Percentiles rank a stretch among this genome's conserved stretches.
These are phyloP conservation scores for Ursus arctos DNA, from an alignment of 2,113 vertebrate genomes.

Conservation along the genomic window DNA sequence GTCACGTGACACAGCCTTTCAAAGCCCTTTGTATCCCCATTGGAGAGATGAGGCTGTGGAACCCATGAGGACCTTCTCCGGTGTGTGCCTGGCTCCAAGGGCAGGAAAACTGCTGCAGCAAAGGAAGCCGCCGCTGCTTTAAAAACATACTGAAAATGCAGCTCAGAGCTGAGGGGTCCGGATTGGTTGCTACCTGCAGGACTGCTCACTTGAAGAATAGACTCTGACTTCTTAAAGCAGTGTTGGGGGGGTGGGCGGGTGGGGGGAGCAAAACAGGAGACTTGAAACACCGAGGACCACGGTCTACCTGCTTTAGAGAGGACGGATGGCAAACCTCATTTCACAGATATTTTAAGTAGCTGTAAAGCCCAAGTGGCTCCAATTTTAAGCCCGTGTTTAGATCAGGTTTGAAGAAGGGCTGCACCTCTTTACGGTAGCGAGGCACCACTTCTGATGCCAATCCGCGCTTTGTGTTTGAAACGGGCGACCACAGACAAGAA, in stretches of 20 bases:
- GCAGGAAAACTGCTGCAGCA: background rate
- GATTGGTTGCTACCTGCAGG: background rate
- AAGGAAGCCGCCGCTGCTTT: background rate
- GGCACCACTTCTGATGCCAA: conserved; percentile 71
- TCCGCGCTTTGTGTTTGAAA: conserved; percentile 77
- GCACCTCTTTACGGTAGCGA: conserved; percentile 44
- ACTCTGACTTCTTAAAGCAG: background rate
- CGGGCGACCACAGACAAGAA: conserved; percentile 73
- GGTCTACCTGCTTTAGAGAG: conserved; percentile 74
- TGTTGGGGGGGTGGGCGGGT: background rate
- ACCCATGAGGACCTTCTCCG: background rate
- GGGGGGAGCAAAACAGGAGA: background rate
- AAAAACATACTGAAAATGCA: background rate
- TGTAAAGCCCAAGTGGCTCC: conserved; percentile 80
- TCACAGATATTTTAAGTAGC: conserved; percentile 73
- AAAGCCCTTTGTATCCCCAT: conserved; percentile 79
- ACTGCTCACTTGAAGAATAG: conserved; percentile 12
- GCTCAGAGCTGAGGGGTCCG: background rate
- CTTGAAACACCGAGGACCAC: conserved; percentile 14
- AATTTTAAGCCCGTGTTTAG: conserved; percentile 78
- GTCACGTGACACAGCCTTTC: conserved; percentile 81
- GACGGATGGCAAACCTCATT: conserved; percentile 69
- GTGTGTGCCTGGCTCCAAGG: background rate
- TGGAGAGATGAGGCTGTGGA: background rate
- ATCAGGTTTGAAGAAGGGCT: conserved; percentile 73